Percentiles rank a stretch among this genome's conserved stretches.
Evolutionary conservation across 2,797 vertebrate species (phyloP).

Genomic region (Chaetophractus vellerosus): DNA sequence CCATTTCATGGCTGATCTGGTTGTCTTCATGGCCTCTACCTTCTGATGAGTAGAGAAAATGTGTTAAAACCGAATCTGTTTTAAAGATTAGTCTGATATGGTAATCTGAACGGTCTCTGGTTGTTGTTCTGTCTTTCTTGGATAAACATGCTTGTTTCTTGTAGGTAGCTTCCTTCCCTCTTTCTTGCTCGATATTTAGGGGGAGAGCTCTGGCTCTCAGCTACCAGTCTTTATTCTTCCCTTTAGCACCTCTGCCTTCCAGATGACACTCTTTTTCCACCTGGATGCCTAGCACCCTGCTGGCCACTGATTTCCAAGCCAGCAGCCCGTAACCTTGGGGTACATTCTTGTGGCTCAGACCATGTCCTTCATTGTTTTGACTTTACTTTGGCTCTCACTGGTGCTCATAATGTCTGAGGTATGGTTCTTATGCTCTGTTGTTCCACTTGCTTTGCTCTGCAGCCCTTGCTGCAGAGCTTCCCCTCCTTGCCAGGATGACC

Average conservation of each 20-base stretch:
- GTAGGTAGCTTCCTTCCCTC: not conserved
- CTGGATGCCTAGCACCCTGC: not conserved
- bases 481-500: not conserved
- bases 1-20: not conserved
- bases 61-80: not conserved
- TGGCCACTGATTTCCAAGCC: not conserved
- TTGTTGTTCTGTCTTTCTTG: not conserved
- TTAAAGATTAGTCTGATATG: not conserved
- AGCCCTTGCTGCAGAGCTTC: not conserved
- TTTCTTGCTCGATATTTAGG: not conserved
- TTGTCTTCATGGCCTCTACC: not conserved
- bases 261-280: not conserved
- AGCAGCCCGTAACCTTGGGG: not conserved
- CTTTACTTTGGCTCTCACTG: not conserved
- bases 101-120: not conserved
- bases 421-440: not conserved
- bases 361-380: not conserved
- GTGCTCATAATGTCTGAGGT: not conserved
- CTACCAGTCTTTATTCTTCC: not conserved
- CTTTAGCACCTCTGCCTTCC: not conserved
- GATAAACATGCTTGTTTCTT: not conserved
- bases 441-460: not conserved
- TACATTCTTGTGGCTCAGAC: not conserved
- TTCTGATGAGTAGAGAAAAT: not conserved
- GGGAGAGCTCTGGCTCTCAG: not conserved